phyloP scores from a whole-genome alignment of 37 sponge, comb jelly and placozoan genomes.

The Cliona cf. orientalis region DNA sequence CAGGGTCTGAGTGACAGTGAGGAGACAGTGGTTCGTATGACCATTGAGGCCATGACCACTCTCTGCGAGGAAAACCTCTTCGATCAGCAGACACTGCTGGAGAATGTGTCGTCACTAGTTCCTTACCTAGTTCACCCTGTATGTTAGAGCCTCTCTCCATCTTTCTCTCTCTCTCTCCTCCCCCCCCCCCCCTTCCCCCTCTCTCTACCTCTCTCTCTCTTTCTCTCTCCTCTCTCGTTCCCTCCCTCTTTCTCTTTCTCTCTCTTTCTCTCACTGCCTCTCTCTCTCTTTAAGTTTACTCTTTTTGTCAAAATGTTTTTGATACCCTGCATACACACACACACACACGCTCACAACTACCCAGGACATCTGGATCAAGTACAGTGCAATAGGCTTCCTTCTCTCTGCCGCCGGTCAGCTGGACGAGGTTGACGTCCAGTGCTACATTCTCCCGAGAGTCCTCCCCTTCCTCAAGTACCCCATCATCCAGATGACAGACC shows the following conservation, averaged over 20 bases:
- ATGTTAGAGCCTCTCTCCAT: neutral
- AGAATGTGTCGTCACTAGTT: slow-evolving; percentile 47
- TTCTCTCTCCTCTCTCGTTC: too few species aligned
- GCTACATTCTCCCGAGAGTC: slow-evolving; percentile 74
- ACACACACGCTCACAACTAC: slow-evolving; percentile 1
- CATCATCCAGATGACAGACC: slow-evolving; percentile 62
- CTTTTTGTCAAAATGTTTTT: too few species aligned
- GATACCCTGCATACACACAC: neutral
- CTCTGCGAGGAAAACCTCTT: slow-evolving; percentile 76
- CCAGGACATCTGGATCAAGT: slow-evolving; percentile 91
- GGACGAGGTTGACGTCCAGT: slow-evolving; percentile 79
- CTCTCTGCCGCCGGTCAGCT: slow-evolving; percentile 49
- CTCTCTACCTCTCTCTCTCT: neutral
- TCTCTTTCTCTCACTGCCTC: too few species aligned
- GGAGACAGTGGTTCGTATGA: slow-evolving; percentile 87
- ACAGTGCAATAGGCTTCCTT: slow-evolving; percentile 88
- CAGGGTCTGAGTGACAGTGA: slow-evolving; percentile 93
- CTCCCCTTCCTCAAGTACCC: slow-evolving; percentile 67
- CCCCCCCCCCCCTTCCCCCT: neutral
- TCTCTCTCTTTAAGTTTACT: too few species aligned
- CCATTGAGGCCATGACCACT: slow-evolving; percentile 82
- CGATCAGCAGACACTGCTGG: slow-evolving; percentile 58
- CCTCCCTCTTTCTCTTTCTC: too few species aligned
- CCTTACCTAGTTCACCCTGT: slow-evolving; percentile 94
- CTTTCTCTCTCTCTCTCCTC: neutral